Base-by-base conservation (phyloP, 2,113 vertebrate genomes). In the Melanocharis versteri region DNA sequence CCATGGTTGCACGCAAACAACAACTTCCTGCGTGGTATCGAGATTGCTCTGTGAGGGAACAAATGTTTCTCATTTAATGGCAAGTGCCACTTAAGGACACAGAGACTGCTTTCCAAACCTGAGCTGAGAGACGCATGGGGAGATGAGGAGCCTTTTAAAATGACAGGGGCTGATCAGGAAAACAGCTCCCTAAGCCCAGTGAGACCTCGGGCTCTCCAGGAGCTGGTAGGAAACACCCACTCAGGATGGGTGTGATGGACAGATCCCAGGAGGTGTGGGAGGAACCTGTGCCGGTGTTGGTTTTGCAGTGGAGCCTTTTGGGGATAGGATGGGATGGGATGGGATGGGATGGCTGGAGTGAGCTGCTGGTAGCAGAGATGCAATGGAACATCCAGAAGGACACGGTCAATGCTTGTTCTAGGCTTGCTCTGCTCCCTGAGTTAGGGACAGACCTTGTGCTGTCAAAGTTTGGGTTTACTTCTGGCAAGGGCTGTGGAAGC, bases 391-490 rank as follows among this genome's bases (percentile, higher is more conserved):
- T 42, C 20, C 20, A 37, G 47, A 75, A 21, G 27, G 23, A n/a
- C 2, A 3, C 0, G 0, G 27, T 28, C 19, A 2, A 0, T 10
- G 30, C n/a, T 35, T 69, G 7, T 9, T 81, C 20, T 47, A 27
- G 21, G 1, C 27, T 39, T 31, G 35, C n/a, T 61, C 31, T 54
- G 28, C 31, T 72, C 37, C 17, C 35, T 60, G 53, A 39, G 20
- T 58, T 88, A 35, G 58, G 68, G 64, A 22, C 15, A 7, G 23
- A 16, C 8, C 13, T 58, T n/a, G 30, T 37, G 8, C 13, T 37
- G 14, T 19, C 15, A 3, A 2, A 22, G 42, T 13, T 39, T 0
- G 11, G 51, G 27, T 42, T 86, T 78, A 9, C 6, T 81, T 68
- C 51, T 62, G 81, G 28, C 57, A 78, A 40, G 26, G 13, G 21